Base-by-base conservation (phyloP, 2,797 vertebrate genomes). In the Microctenopoma steveboyesi region DNA sequence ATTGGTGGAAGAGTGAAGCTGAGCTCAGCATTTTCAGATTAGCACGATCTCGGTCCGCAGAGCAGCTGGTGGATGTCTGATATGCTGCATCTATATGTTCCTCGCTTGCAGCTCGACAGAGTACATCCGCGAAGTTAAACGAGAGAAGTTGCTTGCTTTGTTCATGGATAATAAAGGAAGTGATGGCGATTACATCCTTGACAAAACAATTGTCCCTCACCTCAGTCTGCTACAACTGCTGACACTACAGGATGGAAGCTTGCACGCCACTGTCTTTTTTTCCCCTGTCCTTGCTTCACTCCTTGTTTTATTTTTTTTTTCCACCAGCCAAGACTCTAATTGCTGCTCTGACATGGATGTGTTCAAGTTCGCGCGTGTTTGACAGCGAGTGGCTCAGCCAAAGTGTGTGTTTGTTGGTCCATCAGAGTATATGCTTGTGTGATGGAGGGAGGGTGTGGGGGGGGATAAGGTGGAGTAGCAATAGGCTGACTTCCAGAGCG, bases 171-270 rank as follows among this genome's bases (percentile, higher is more conserved):
- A 72, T 60, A 78, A 81, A 74, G 87, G 65, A 88, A 78, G 79
- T 55, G 78, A 83, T 83, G 84, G 83, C 86, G 89, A 88, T 91
- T 84, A 86, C 85, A 81, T 76, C 74, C 87, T 89, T 87, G 88
- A 89, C 64, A 71, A 89, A 90, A 91, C 91, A 86, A 91, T 91
- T 84, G 89, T 83, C 80, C 69, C 69, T 78, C 75, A 80, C 71
- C 76, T 84, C 78, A 78, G 70, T 78, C 78, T 74, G 72, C 81
- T 75, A 74, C 81, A 78, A 82, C 72, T 53, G 72, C 74, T 79
- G 81, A 81, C 85, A 79, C 61, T 76, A 80, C 69, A 71, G 65
- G 71, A 77, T 56, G 67, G 64, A 50, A 81, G 66, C 49, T 67
- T 56, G 75, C 15, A 27, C 74, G 74, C 81, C 81, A 61, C 79